phyloP scores from a whole-genome alignment of 2,113 vertebrate species.

The Sinosuthora webbiana region DNA sequence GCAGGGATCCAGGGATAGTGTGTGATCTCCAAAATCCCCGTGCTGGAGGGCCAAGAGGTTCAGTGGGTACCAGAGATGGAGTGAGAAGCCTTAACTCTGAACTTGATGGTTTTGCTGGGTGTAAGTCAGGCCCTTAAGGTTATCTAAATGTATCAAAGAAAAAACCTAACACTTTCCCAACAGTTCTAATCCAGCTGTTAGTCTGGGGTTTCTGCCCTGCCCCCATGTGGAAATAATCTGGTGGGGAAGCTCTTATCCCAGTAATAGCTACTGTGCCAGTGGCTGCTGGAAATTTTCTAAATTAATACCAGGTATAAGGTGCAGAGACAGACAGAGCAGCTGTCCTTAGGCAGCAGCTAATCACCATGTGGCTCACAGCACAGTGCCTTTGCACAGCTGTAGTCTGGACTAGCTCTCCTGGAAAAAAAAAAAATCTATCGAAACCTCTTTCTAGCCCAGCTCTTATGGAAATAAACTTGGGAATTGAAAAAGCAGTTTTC shows the following conservation, averaged over 20 bases:
- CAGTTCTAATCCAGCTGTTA: background rate
- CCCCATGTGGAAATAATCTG: background rate
- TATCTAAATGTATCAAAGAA: background rate
- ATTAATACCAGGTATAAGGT: background rate
- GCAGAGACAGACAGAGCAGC: background rate
- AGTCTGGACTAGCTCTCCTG: background rate
- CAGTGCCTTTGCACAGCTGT: background rate
- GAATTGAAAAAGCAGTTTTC: background rate
- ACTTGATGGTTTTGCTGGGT: background rate
- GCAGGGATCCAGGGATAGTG: background rate
- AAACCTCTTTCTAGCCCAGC: background rate
- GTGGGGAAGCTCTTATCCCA: background rate
- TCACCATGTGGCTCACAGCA: background rate
- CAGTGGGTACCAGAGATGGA: background rate
- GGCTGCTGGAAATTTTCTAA: background rate
- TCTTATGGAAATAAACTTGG: background rate
- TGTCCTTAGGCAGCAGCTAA: background rate
- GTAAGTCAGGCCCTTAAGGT: slow-evolving; percentile 13
- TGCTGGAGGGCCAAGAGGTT: background rate
- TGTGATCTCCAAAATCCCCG: background rate
- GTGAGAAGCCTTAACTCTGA: slow-evolving; percentile 44
- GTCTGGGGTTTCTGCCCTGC: background rate
- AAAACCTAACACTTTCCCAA: background rate
- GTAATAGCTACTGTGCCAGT: background rate
- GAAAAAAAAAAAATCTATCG: background rate